Evolutionary conservation across 2,113 vertebrate genomes (phyloP).

Genomic region (Sinosuthora webbiana): DNA sequence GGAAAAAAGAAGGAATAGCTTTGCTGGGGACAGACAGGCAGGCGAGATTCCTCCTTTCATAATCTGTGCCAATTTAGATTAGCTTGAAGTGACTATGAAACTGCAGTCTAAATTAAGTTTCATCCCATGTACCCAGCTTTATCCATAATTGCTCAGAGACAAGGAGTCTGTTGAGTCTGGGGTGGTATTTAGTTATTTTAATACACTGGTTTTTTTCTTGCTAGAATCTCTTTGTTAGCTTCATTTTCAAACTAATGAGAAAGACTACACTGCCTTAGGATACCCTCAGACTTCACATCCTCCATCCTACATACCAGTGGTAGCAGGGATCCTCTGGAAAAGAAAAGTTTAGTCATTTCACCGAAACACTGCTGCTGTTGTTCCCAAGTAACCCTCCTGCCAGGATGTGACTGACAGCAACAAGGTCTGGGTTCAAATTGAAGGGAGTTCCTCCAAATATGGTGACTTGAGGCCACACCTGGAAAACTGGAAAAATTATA

Average conservation of each 20-base stretch:
- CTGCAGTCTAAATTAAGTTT: slow-evolving; percentile 33
- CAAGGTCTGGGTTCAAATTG: background rate
- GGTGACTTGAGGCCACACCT: background rate
- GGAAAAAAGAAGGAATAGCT: background rate
- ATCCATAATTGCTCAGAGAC: slow-evolving; percentile 5
- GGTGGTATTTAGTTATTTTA: background rate
- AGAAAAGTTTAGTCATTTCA: background rate
- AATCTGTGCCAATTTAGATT: background rate
- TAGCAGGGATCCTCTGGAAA: background rate
- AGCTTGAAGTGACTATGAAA: slow-evolving; percentile 25
- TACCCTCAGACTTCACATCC: background rate
- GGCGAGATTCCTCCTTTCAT: background rate
- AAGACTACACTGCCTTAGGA: background rate
- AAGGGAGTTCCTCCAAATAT: background rate
- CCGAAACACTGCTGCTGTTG: background rate
- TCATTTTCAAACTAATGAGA: background rate
- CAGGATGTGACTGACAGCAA: background rate
- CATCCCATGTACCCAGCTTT: background rate
- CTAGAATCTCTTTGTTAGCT: background rate
- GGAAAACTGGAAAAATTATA: background rate
- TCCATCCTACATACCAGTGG: background rate
- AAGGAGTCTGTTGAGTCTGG: background rate
- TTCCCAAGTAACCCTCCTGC: background rate
- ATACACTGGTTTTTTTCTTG: background rate
- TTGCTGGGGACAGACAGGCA: background rate